Evolutionary conservation across 2,113 vertebrate species (phyloP).

Genomic region (Papio anubis): DNA sequence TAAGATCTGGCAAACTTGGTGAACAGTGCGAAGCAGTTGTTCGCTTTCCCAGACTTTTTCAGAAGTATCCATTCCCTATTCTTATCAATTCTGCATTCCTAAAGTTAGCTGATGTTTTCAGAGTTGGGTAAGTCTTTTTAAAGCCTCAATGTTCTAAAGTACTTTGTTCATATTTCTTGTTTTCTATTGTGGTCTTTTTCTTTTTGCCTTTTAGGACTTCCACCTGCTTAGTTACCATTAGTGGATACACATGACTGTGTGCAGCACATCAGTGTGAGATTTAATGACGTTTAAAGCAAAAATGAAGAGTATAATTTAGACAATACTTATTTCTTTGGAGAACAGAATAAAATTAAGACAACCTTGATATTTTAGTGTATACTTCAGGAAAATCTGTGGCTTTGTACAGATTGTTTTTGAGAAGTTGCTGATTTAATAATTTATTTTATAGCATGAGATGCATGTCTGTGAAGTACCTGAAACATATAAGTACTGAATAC

Average conservation of each 20-base stretch:
- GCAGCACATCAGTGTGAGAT: neutral
- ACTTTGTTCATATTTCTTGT: accelerated
- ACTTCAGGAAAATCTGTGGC: neutral
- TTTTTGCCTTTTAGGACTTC: neutral
- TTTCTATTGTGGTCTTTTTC: neutral
- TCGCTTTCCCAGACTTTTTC: conserved; percentile 97
- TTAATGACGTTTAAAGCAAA: neutral
- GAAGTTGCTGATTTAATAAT: neutral
- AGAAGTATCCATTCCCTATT: conserved; percentile 98
- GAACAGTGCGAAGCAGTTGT: conserved; percentile 99
- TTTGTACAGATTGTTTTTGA: neutral
- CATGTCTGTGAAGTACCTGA: neutral
- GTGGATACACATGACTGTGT: neutral
- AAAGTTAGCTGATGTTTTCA: conserved; percentile 96
- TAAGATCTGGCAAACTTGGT: conserved; percentile 95
- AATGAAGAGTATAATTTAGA: conserved; percentile 7
- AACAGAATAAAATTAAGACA: conserved; percentile 13
- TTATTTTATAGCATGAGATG: neutral
- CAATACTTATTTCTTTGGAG: neutral
- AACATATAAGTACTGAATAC: neutral
- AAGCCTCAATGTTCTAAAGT: accelerated
- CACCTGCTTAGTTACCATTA: neutral
- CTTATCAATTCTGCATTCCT: conserved; percentile 98
- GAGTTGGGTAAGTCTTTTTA: conserved; percentile 91
- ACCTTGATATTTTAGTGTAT: neutral